These are phyloP conservation scores for Drosophila takahashii DNA, from an alignment of 1,140 invertebrate genomes.

Conservation along the genomic window DNA sequence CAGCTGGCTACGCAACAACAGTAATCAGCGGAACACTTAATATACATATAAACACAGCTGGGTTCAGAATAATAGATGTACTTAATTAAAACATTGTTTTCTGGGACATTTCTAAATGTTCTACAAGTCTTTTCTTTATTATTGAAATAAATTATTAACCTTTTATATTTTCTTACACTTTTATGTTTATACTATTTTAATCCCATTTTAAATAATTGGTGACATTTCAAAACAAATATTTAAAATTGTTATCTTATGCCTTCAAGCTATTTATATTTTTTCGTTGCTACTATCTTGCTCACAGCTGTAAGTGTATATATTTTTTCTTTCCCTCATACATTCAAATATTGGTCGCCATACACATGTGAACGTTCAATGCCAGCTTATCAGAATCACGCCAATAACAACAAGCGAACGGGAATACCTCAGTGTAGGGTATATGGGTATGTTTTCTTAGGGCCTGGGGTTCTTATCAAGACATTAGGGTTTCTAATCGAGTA, in stretches of 20 bases:
- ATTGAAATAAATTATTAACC: neutral
- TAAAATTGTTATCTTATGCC: too few relatives aligned
- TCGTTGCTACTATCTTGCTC: neutral
- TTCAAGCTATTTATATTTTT: neutral
- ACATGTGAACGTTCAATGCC: slow-evolving; percentile 61
- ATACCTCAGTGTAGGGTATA: slow-evolving; percentile 10
- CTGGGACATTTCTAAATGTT: neutral
- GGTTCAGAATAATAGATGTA: neutral
- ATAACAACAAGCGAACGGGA: neutral
- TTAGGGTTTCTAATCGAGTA: neutral
- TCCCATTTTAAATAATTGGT: too few relatives aligned
- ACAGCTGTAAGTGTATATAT: neutral
- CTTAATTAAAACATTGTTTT: too few relatives aligned
- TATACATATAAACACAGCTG: neutral
- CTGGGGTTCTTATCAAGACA: neutral
- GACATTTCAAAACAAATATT: too few relatives aligned
- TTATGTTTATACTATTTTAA: too few relatives aligned
- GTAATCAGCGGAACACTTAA: slow-evolving; percentile 19
- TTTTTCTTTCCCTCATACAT: neutral
- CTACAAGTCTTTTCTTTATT: neutral
- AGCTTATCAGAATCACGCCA: slow-evolving; percentile 62
- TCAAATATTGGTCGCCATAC: neutral
- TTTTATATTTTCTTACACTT: neutral
- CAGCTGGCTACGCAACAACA: slow-evolving; percentile 58
- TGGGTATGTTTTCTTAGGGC: neutral